These are phyloP conservation scores for Sebastes taczanowskii DNA, from an alignment of 2,797 vertebrate genomes.

Conservation along the genomic window DNA sequence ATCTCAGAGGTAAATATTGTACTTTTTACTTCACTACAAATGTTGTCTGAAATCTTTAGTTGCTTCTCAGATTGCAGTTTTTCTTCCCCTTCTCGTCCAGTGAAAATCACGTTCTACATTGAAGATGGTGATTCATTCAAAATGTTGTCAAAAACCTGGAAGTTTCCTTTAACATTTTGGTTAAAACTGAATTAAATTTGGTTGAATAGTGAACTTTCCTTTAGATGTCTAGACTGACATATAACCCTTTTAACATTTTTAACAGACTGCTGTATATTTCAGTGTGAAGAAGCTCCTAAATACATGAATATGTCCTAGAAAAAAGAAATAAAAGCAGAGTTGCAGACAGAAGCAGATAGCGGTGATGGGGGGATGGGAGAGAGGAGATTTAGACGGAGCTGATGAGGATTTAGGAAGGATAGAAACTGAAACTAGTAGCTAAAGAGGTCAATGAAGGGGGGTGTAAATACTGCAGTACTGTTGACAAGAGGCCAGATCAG, in stretches of 20 bases:
- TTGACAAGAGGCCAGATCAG: slow-evolving; percentile 21
- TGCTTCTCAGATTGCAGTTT: too few species aligned
- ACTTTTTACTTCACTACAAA: too few species aligned
- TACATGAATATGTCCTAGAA: not conserved
- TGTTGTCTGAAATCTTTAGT: too few species aligned
- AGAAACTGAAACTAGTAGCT: slow-evolving; percentile 67
- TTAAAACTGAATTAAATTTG: not conserved
- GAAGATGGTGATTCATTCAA: too few species aligned
- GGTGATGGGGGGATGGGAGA: slow-evolving; percentile 23
- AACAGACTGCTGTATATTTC: not conserved
- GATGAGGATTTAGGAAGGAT: slow-evolving; percentile 57
- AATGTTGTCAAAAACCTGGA: too few species aligned
- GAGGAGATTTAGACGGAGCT: slow-evolving; percentile 41
- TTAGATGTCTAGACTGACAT: not conserved
- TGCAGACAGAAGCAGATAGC: not conserved
- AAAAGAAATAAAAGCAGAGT: not conserved
- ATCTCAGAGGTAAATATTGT: too few species aligned
- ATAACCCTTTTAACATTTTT: too few species aligned
- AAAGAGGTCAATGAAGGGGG: slow-evolving; percentile 54
- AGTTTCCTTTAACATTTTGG: too few species aligned
- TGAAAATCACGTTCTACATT: too few species aligned
- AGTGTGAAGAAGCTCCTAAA: not conserved
- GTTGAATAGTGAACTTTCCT: not conserved
- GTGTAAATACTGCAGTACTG: slow-evolving; percentile 29
- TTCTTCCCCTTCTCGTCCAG: too few species aligned